Conservation (phyloP, 2,797 vertebrate species). For the Schizopygopsis pylzovi region DNA sequence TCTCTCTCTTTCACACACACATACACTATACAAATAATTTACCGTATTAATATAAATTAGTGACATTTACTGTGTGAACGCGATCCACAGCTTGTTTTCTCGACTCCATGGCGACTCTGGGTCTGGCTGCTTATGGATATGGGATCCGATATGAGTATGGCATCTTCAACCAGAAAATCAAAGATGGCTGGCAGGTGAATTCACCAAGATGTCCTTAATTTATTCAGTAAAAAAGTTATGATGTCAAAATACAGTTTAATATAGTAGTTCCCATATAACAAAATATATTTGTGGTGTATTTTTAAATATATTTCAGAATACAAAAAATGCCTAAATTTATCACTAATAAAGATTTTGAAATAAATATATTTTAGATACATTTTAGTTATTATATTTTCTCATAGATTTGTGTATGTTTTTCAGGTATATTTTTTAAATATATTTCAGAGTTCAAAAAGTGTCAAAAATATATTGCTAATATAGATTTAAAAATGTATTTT, state of each 20-base stretch:
- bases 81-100: constrained; percentile 77
- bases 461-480: not conserved
- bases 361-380: not conserved
- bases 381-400: not conserved
- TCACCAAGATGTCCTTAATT: not conserved
- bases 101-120: constrained; percentile 93
- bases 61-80: not conserved
- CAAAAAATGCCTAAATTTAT: not conserved
- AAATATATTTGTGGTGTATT: not conserved
- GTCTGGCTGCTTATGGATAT: constrained; percentile 94
- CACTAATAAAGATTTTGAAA: not conserved
- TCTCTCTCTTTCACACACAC: constrained; percentile 25
- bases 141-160: constrained; percentile 97
- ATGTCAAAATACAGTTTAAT: not conserved
- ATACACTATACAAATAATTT: not conserved
- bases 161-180: constrained; percentile 98
- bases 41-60: not conserved
- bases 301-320: not conserved
- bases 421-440: not conserved
- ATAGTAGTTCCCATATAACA: not conserved
- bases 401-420: not conserved
- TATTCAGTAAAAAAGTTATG: not conserved
- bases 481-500: not conserved
- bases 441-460: not conserved
- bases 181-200: constrained; percentile 93